Evolutionary conservation across 1,140 invertebrate species (phyloP), one percentile per base, ranked within the genome.

Genomic region (Carposina sasakii): DNA sequence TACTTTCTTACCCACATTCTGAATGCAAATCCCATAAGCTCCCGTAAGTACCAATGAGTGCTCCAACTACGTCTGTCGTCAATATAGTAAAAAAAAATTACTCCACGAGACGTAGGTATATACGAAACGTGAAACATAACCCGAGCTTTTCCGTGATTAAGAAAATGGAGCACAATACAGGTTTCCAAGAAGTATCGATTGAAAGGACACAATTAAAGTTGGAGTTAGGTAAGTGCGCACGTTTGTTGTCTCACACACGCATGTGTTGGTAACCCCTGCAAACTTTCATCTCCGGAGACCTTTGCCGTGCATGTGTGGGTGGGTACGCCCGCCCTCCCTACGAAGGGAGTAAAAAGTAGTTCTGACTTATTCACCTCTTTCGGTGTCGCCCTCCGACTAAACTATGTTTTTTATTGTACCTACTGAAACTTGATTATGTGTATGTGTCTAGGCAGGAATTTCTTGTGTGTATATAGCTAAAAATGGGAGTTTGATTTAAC

Each of bases 121-220:
- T n/a, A n/a, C n/a, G n/a, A n/a, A n/a, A n/a, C n/a, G n/a, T n/a
- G n/a, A n/a, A n/a, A n/a, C n/a, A n/a, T n/a, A n/a, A n/a, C n/a
- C n/a, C n/a, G n/a, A n/a, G n/a, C n/a, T n/a, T n/a, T n/a, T n/a
- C n/a, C n/a, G n/a, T n/a, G n/a, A n/a, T n/a, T n/a, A n/a, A n/a
- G 54, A 50, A 55, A 57, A 55, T 57, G 51, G 40, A 54, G 46
- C 17, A 33, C 54, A 59, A 63, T 51, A 51, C 48, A 44, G 47
- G 36, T 33, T 13, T 13, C 36, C 10, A 20, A 17, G 6, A 61
- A 67, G 65, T 83, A 84, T 84, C 74, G 81, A 84, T 84, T 84
- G 77, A 78, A 81, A 81, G 76, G 77, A 81, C 76, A 81, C 77
- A 84, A 84, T 84, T 84, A 84, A 84, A 84, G 63, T 84, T 78